Base-by-base conservation (phyloP, 2,113 vertebrate genomes). In the Agelaius phoeniceus region DNA sequence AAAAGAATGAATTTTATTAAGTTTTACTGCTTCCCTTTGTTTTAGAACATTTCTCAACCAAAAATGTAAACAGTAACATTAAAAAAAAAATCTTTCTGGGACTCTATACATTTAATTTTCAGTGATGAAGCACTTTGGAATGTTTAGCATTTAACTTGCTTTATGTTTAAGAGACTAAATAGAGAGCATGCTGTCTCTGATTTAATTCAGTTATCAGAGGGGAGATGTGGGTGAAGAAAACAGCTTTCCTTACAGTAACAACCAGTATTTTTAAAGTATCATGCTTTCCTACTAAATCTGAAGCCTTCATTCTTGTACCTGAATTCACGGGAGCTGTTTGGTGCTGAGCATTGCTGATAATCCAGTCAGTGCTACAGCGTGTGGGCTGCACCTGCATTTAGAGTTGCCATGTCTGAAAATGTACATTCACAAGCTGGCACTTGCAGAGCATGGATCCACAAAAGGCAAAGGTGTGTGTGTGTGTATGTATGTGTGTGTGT, bases 401-500 rank as follows among this genome's bases (percentile, higher is more conserved):
- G 66, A 65, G 59, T 80, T 63, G 27, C 13, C 1, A 0, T 11
- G 11, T 23, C 41, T 88, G 91, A 68, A 79, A 83, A 61, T 24
- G 22, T 16, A 6, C 0, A 1, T 74, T 52, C 51, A 17, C 23
- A 67, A 1, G 44, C 41, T 8, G 10, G 43, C 39, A 5, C 35
- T 67, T 41, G 48, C 49, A 30, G 8, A 30, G 13, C 1, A 1
- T 27, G 33, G 76, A 33, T 68, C 21, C 4, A 0, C 44, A 16
- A 35, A 77, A 63, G 48, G 43, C 44, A 59, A 35, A 75, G n/a
- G 57, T 18, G 48, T 67, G 27, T 52, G 57, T 18, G 48, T 67
- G 27, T 52, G 49, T 27, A 8, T 15, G 61, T 0, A 0, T 62
- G 67, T 44, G 61, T 0, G 0, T 62, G 72, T 78, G 51, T 44